Percentiles rank a stretch among this genome's conserved stretches.
Evolutionary conservation across 2,797 vertebrate genomes (phyloP).

Genomic region (Clarias platycephalus): DNA sequence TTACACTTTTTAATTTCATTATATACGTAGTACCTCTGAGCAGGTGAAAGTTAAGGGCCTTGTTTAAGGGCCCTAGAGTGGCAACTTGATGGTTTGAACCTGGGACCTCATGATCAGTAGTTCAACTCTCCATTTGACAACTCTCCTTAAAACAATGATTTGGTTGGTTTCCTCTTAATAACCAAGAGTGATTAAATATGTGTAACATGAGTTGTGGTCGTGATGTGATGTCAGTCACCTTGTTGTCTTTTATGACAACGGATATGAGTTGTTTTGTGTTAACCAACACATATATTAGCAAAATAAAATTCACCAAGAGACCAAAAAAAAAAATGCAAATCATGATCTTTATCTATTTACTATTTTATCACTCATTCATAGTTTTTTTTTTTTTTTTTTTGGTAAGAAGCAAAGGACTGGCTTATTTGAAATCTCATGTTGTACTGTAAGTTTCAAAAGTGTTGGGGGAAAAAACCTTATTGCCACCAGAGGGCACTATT

Average conservation of each 20-base stretch:
- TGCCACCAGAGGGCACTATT: constrained; percentile 31
- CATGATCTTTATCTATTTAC: background rate
- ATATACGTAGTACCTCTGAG: too few species aligned
- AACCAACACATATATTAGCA: background rate
- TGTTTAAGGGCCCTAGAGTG: too few species aligned
- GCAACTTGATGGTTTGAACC: too few species aligned
- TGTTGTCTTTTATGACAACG: background rate
- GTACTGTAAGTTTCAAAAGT: background rate
- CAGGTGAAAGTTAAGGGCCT: too few species aligned
- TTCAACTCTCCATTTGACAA: too few species aligned
- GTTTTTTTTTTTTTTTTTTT: background rate
- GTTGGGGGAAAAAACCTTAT: background rate
- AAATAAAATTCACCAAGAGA: background rate
- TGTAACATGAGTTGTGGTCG: background rate
- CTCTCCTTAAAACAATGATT: background rate
- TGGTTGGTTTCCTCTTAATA: background rate
- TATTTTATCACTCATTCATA: background rate
- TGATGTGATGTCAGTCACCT: background rate
- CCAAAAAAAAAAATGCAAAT: background rate
- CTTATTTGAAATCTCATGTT: background rate
- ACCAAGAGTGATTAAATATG: background rate
- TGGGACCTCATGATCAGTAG: too few species aligned
- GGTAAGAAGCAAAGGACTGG: background rate
- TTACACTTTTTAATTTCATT: too few species aligned
- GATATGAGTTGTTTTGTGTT: background rate